These are phyloP conservation scores for Drosophila hamatofila DNA, from an alignment of 2,888 invertebrate species.

Conservation along the genomic window DNA sequence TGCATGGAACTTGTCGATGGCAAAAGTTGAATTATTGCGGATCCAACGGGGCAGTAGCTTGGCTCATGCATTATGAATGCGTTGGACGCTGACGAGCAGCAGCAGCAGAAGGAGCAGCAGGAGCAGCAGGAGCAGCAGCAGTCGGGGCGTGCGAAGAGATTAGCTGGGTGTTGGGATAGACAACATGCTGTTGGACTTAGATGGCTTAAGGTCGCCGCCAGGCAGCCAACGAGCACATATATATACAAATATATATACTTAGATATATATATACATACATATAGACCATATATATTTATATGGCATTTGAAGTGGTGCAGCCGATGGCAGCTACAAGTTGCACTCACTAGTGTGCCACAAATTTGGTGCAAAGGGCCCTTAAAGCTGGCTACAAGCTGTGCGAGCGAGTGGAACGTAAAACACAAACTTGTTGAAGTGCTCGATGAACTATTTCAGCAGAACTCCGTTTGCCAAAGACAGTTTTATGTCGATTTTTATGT, in stretches of 20 bases:
- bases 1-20: constrained; percentile 71
- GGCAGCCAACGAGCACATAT: background rate
- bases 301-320: constrained; percentile 6
- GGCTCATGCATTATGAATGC: constrained; percentile 66
- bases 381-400: constrained; percentile 21
- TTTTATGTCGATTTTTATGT: background rate
- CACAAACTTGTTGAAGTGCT: constrained; percentile 31
- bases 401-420: constrained; percentile 1
- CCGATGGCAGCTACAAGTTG: constrained; percentile 16
- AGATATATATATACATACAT: background rate
- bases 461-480: background rate
- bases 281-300: constrained; percentile 5
- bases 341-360: constrained; percentile 43
- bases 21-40: constrained; percentile 70
- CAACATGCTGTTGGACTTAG: constrained; percentile 66
- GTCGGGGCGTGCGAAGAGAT: constrained; percentile 4
- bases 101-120: background rate
- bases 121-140: too few species aligned
- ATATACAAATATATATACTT: background rate
- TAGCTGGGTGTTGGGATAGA: constrained; percentile 24
- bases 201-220: constrained; percentile 54
- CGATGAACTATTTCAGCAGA: background rate
- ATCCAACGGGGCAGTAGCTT: constrained; percentile 14
- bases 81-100: constrained; percentile 15
- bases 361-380: constrained; percentile 42